A percentile compares a stretch with the other conserved stretches of the same genome.
Evolutionary conservation across 1,140 invertebrate species (phyloP).

Genomic region (Drosophila tropicalis): DNA sequence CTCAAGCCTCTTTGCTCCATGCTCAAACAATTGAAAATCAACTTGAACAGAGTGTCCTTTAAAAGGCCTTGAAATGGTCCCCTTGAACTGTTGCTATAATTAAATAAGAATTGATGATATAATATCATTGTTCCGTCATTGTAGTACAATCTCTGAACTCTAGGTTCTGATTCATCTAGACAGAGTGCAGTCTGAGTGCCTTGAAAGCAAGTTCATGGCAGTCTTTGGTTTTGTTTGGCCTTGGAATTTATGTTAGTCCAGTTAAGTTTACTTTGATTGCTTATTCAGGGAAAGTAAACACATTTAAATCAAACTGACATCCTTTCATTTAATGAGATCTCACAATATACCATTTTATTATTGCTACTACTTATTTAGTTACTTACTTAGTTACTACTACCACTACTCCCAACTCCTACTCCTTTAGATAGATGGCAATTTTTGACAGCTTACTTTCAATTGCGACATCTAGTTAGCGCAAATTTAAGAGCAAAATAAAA

Average conservation of each 20-base stretch:
- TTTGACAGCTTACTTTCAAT: slow-evolving; percentile 80
- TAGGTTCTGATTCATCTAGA: too few species aligned
- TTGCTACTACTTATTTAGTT: slow-evolving; percentile 18
- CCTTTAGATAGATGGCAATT: slow-evolving; percentile 38
- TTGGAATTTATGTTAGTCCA: not conserved
- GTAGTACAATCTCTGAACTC: not conserved
- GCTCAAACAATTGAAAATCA: slow-evolving; percentile 32
- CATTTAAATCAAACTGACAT: not conserved
- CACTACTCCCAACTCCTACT: not conserved
- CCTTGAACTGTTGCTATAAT: slow-evolving; percentile 41
- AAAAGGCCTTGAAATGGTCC: slow-evolving; percentile 36
- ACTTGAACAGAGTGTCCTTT: slow-evolving; percentile 16
- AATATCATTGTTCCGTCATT: not conserved
- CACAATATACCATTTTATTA: slow-evolving; percentile 1
- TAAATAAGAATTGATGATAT: slow-evolving; percentile 27
- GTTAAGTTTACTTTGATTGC: not conserved
- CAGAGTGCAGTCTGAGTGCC: too few species aligned
- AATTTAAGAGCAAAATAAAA: slow-evolving; percentile 79
- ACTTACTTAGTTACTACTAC: not conserved
- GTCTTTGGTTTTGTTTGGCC: not conserved
- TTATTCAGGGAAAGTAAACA: not conserved
- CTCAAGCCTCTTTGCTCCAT: slow-evolving; percentile 24
- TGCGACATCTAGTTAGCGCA: slow-evolving; percentile 79
- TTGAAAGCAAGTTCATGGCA: not conserved
- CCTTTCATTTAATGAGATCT: not conserved